Evolutionary conservation across 2,113 vertebrate species (phyloP).

Genomic region (Phaethon lepturus): DNA sequence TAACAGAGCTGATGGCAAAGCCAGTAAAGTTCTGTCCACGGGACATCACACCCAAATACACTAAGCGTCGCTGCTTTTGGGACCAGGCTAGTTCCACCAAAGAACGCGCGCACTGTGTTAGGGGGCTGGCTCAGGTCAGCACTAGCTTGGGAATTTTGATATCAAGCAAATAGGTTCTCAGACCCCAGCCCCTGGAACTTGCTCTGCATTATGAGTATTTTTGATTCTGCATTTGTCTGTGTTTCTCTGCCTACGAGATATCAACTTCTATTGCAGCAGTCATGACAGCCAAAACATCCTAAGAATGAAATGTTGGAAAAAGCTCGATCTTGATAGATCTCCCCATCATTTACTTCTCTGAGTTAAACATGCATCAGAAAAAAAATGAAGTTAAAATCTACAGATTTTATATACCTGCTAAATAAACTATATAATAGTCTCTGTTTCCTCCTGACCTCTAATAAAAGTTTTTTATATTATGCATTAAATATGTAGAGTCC

Average conservation of each 20-base stretch:
- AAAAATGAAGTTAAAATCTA: not conserved
- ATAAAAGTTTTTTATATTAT: not conserved
- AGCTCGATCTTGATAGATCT: not conserved
- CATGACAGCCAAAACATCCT: not conserved
- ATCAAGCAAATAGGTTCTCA: not conserved
- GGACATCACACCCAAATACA: not conserved
- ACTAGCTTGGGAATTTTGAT: not conserved
- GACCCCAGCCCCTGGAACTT: not conserved
- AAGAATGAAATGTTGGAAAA: not conserved
- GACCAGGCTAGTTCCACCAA: not conserved
- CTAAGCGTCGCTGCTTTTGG: not conserved
- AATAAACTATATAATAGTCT: not conserved
- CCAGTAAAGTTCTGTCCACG: not conserved
- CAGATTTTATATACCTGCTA: not conserved
- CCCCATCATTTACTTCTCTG: not conserved
- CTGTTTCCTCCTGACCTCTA: not conserved
- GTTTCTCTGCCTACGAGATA: not conserved
- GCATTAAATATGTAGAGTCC: not conserved
- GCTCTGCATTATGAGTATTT: not conserved
- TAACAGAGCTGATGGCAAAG: not conserved
- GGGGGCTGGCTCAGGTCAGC: not conserved
- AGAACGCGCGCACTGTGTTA: accelerated
- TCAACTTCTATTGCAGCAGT: not conserved
- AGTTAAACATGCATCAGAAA: not conserved
- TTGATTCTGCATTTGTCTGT: not conserved